Evolutionary conservation across 1,140 invertebrate species (phyloP).

Genomic region (Zaprionus tsacasi): DNA sequence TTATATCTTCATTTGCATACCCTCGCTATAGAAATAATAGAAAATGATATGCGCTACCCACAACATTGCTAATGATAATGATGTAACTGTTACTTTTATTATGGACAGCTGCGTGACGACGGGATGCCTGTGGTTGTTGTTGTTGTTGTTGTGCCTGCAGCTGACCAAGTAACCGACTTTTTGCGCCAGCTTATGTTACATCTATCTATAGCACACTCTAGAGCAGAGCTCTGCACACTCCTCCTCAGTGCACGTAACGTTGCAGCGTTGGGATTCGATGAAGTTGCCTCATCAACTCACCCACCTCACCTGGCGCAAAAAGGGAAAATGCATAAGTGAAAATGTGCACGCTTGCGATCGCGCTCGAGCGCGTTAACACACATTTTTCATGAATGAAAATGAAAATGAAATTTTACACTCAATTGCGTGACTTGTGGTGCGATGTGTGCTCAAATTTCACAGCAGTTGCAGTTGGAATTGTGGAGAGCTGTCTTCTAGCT

Average conservation of each 20-base stretch:
- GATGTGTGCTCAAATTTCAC: constrained; percentile 62
- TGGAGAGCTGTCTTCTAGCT: not conserved
- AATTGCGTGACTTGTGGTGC: constrained; percentile 71
- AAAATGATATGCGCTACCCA: constrained; percentile 11
- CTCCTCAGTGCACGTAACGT: constrained; percentile 35
- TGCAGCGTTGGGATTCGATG: constrained; percentile 21
- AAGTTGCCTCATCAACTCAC: constrained; percentile 47
- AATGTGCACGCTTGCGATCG: constrained; percentile 70
- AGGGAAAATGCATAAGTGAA: constrained; percentile 57
- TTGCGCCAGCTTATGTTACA: constrained; percentile 67
- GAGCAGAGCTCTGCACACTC: not conserved
- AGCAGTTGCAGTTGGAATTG: not conserved
- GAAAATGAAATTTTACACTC: constrained; percentile 76
- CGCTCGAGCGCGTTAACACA: constrained; percentile 43
- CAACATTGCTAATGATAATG: constrained; percentile 18
- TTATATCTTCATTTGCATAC: constrained; percentile 13
- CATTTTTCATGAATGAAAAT: constrained; percentile 68
- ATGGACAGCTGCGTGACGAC: constrained; percentile 39
- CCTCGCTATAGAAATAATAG: constrained; percentile 6
- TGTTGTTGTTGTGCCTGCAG: constrained; percentile 28
- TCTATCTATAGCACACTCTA: constrained; percentile 14
- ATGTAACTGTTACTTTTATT: constrained; percentile 38
- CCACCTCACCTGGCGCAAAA: constrained; percentile 26
- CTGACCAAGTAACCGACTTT: constrained; percentile 79
- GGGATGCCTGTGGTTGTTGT: constrained; percentile 31